Evolutionary conservation across 1,140 invertebrate genomes (phyloP).

Genomic region (Apis mellifera): Amel_HAv3.1 CM009935.2:8767501-8768000

Average conservation of each 20-base stretch:
- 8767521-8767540: constrained; percentile 9
- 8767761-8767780: too few species aligned
- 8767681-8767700: background rate
- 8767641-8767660: too few species aligned
- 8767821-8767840: too few species aligned
- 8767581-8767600: background rate
- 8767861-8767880: too few species aligned
- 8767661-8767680: background rate
- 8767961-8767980: constrained; percentile 31
- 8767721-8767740: too few species aligned
- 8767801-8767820: too few species aligned
- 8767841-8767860: too few species aligned
- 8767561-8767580: too few species aligned
- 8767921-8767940: constrained; percentile 1
- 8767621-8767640: background rate
- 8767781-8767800: too few species aligned
- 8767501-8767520: background rate
- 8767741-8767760: too few species aligned
- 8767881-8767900: too few species aligned
- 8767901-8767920: background rate
- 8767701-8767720: too few species aligned
- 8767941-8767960: constrained; percentile 1
- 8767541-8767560: background rate
- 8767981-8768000: constrained; percentile 17
- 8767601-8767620: background rate